Base-by-base conservation (phyloP, 2,113 vertebrate species). In the Trematomus loennbergii region DNA sequence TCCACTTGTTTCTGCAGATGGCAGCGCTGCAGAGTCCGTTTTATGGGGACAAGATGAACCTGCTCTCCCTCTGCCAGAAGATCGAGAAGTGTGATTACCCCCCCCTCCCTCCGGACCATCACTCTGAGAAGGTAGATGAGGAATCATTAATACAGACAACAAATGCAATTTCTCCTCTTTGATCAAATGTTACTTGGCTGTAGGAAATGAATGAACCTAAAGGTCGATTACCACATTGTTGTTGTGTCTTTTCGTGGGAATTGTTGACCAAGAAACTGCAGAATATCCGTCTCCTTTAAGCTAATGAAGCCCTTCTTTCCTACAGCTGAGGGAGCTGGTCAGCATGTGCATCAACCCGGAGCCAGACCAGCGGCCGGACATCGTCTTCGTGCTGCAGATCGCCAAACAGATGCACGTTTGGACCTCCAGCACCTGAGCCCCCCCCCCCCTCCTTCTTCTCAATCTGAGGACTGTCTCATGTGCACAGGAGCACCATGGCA, bases 31-130 rank as follows among this genome's bases (percentile, higher is more conserved):
- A 91, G 75, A 91, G 90, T 75, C 90, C 90, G 1, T 91, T 91
- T 63, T 91, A 91, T 62, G 88, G 88, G 6, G 90, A 91, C 81
- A 85, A 90, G 75, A 91, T 90, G 90, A 88, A 87, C 78, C 88
- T 91, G 2, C 50, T 90, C 3, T 85, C 90, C 22, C 88, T 91
- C 22, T 91, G 90, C 61, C 84, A 87, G n/a, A 91, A 91, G 80
- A 91, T 90, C 5, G 90, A 90, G 75, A 88, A 82, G 82, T 90
- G 90, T 65, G 84, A 90, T 43, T 90, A 91, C 48, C 88, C 88
- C 22, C 90, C 90, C 1, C 90, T 91, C 25, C 84, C 88, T 4
- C 40, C 86, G 3, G 90, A 87, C 65, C 82, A 87, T 52, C 90
- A 88, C 84, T 91, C 88, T 58, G 80, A 90, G 20, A 91, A 91